Evolutionary conservation across 2,113 vertebrate genomes (phyloP).

Genomic region (Capricornis sumatraensis): DNA sequence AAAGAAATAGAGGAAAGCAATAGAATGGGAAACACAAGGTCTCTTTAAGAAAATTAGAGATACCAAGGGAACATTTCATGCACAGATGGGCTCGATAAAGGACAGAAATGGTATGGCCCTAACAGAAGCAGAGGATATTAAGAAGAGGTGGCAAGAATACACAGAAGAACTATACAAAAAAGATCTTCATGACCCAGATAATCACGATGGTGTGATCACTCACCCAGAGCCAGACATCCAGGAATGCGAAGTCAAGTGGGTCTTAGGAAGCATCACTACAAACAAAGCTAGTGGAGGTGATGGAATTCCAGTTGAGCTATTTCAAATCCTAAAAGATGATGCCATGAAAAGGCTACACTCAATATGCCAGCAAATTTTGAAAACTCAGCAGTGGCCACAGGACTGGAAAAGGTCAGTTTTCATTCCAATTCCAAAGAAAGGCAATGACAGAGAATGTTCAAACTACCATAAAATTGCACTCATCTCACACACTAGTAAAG

Average conservation of each 20-base stretch:
- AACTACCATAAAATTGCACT: not conserved
- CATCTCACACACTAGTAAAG: not conserved
- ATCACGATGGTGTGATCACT: not conserved
- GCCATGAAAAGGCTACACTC: fast-evolving
- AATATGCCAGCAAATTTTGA: not conserved
- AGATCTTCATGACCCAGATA: not conserved
- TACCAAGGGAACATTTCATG: not conserved
- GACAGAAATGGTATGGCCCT: not conserved
- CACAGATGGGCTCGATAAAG: not conserved
- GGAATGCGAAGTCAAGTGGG: not conserved
- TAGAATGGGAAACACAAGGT: not conserved
- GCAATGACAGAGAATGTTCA: not conserved
- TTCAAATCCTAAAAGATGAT: not conserved
- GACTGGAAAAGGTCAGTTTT: not conserved
- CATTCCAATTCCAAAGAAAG: not conserved
- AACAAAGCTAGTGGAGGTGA: not conserved
- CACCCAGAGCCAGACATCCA: not conserved
- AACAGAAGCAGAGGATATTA: not conserved
- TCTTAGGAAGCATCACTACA: not conserved
- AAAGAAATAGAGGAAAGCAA: not conserved
- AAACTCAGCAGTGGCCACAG: not conserved
- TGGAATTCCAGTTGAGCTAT: not conserved
- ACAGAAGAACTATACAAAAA: not conserved
- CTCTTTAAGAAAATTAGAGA: not conserved
- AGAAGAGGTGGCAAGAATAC: not conserved